These are phyloP conservation scores for Drosophila eugracilis DNA, from an alignment of 1,140 invertebrate genomes.

Conservation along the genomic window DNA sequence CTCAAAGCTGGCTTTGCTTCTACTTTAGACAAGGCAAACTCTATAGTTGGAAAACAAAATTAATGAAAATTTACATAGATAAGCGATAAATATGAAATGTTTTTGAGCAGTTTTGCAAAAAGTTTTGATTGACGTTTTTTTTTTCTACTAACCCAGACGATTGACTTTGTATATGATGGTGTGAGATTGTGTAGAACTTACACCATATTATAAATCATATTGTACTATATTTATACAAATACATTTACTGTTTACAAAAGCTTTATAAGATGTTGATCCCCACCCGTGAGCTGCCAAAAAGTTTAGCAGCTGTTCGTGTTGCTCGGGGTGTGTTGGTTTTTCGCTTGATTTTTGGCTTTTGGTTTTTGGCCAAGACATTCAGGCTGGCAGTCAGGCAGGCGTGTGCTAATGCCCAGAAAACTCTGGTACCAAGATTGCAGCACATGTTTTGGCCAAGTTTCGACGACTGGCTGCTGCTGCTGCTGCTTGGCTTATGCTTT, in stretches of 20 bases:
- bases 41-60: neutral
- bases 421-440: constrained; percentile 62
- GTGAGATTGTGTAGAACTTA: neutral
- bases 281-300: constrained; percentile 4
- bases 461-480: constrained; percentile 15
- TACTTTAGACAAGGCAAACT: neutral
- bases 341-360: constrained; percentile 24
- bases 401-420: constrained; percentile 76
- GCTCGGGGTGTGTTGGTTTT: neutral
- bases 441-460: constrained; percentile 79
- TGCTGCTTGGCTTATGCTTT: constrained; percentile 2
- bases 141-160: constrained; percentile 14
- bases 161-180: constrained; percentile 8
- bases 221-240: constrained; percentile 42
- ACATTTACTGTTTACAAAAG: constrained; percentile 32
- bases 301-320: constrained; percentile 36
- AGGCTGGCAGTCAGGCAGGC: constrained; percentile 72
- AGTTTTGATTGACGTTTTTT: neutral
- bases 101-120: constrained; percentile 3
- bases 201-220: constrained; percentile 5
- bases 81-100: neutral
- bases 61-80: neutral
- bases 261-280: constrained; percentile 9
- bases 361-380: constrained; percentile 51
- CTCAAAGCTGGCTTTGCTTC: constrained; percentile 8